Percentiles rank a stretch among this genome's conserved stretches.
Evolutionary conservation across 1,140 invertebrate species (phyloP).

Genomic region (Agraylea sexmaculata): DNA sequence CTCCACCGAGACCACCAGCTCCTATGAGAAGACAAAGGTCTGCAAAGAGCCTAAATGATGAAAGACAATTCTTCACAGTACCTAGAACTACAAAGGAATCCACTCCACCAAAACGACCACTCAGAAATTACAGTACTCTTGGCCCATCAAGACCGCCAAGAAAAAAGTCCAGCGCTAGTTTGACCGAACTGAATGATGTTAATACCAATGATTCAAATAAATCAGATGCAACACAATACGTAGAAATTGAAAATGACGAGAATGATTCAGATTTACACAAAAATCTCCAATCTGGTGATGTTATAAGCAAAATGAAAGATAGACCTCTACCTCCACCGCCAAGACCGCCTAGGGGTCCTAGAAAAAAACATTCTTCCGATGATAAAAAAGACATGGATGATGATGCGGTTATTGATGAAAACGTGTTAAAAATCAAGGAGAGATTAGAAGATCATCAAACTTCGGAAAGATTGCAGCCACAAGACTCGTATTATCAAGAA

Average conservation of each 20-base stretch:
- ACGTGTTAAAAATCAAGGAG: conserved; percentile 26
- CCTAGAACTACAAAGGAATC: conserved; percentile 35
- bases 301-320: conserved; percentile 67
- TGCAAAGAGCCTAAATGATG: conserved; percentile 26
- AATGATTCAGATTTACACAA: conserved; percentile 37
- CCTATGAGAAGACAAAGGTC: conserved; percentile 41
- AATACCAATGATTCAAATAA: conserved; percentile 32
- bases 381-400: conserved; percentile 27
- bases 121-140: conserved; percentile 57
- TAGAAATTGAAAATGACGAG: conserved; percentile 47
- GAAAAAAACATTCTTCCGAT: conserved; percentile 31
- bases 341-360: conserved; percentile 52
- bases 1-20: conserved; percentile 42
- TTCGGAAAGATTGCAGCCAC: conserved; percentile 10
- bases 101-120: conserved; percentile 35
- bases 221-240: conserved; percentile 44
- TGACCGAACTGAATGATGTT: conserved; percentile 33
- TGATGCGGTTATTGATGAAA: conserved; percentile 25
- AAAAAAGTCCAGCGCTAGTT: conserved; percentile 39
- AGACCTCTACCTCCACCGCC: conserved; percentile 71
- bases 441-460: conserved; percentile 5
- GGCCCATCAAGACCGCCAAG: conserved; percentile 45
- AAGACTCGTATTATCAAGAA: conserved; percentile 19
- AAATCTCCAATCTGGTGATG: conserved; percentile 54
- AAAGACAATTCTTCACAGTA: conserved; percentile 41